phyloP scores from a whole-genome alignment of 2,113 vertebrate species.

The Hemichromis elongatus region DNA sequence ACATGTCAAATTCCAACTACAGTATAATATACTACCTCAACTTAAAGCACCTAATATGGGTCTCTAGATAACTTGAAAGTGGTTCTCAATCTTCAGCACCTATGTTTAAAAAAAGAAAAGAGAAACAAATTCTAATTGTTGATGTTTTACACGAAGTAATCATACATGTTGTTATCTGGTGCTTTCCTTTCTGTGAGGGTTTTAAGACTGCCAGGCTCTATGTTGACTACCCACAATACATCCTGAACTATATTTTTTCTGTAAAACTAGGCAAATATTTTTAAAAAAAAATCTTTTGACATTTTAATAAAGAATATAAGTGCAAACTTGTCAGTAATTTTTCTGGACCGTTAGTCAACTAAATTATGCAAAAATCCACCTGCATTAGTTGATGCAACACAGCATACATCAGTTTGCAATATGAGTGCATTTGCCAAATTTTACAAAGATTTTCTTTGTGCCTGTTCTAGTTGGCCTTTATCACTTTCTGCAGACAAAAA shows the following conservation, averaged over 20 bases:
- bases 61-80: background rate
- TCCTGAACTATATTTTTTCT: background rate
- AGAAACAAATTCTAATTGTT: background rate
- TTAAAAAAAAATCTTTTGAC: background rate
- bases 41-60: background rate
- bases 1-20: background rate
- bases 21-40: background rate
- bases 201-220: background rate
- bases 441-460: background rate
- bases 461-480: conserved; percentile 9
- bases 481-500: background rate
- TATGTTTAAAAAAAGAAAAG: background rate
- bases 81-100: background rate
- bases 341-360: background rate
- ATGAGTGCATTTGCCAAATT: background rate
- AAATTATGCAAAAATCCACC: background rate
- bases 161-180: background rate
- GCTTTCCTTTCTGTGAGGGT: background rate
- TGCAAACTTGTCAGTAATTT: background rate
- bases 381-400: conserved; percentile 18
- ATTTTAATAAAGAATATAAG: background rate
- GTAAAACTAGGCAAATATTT: background rate
- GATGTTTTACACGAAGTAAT: background rate
- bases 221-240: background rate
- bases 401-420: background rate